A percentile compares a stretch with the other conserved stretches of the same genome.
Evolutionary conservation across 2,797 vertebrate species (phyloP).

Genomic region (Triplophysa yarkandensis): DNA sequence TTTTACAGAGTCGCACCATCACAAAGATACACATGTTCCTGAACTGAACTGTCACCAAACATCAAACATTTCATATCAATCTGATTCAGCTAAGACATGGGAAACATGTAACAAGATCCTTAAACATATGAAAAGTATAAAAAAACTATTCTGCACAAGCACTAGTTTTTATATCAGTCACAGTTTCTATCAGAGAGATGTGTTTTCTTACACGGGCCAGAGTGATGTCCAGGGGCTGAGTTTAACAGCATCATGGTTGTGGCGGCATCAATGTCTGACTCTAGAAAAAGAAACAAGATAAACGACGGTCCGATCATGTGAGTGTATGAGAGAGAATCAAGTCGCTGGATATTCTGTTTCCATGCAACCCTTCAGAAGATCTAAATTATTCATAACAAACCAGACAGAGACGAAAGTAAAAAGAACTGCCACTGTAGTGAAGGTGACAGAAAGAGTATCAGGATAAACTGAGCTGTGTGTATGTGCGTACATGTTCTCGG

Average conservation of each 20-base stretch:
- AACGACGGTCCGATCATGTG: constrained; percentile 67
- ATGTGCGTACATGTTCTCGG: neutral
- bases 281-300: constrained; percentile 82
- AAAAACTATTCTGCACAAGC: neutral
- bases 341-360: constrained; percentile 57
- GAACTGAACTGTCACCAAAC: neutral
- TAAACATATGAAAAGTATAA: neutral
- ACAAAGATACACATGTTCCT: neutral
- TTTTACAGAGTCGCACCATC: neutral
- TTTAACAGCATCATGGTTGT: constrained; percentile 99
- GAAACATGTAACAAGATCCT: too few relatives aligned
- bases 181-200: neutral
- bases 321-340: constrained; percentile 29
- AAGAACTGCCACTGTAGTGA: constrained; percentile 75
- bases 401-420: constrained; percentile 69
- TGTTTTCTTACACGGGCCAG: constrained; percentile 89
- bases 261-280: constrained; percentile 98
- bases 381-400: constrained; percentile 81
- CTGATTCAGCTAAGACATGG: neutral
- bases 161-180: neutral
- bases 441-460: constrained; percentile 70
- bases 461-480: neutral
- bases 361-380: constrained; percentile 72
- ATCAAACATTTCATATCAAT: neutral
- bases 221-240: constrained; percentile 92